phyloP scores from a whole-genome alignment of 2,113 vertebrate species.

The Nothoprocta perdicaria region DNA sequence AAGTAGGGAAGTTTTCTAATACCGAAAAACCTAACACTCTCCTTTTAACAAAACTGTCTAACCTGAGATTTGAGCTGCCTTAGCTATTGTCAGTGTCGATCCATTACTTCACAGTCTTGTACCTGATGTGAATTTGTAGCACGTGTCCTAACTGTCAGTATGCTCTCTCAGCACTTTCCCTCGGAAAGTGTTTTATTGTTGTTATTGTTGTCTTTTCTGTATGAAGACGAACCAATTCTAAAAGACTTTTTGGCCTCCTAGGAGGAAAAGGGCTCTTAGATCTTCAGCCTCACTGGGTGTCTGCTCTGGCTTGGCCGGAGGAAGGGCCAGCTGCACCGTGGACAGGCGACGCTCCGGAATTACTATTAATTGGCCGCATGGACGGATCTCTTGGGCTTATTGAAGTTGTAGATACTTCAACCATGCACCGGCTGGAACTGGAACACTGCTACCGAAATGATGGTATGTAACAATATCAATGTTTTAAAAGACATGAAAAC shows the following conservation, averaged over 20 bases:
- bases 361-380: conserved; percentile 93
- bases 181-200: not conserved
- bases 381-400: conserved; percentile 93
- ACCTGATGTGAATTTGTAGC: not conserved
- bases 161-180: not conserved
- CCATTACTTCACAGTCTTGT: not conserved
- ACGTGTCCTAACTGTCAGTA: not conserved
- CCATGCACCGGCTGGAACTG: conserved; percentile 88
- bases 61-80: not conserved
- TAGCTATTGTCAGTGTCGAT: not conserved
- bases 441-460: conserved; percentile 97
- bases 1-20: not conserved
- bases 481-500: not conserved
- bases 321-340: conserved; percentile 84
- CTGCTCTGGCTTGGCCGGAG: conserved; percentile 91
- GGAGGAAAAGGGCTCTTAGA: conserved; percentile 93
- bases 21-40: not conserved
- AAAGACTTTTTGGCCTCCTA: conserved; percentile 54
- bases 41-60: not conserved
- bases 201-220: not conserved
- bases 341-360: conserved; percentile 88
- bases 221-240: conserved; percentile 15
- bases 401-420: conserved; percentile 88
- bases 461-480: conserved; percentile 72
- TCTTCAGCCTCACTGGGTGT: conserved; percentile 95